Evolutionary conservation across 53 echinoderm and acorn worm species (phyloP).

Genomic region (Pentamera pediparva): DNA sequence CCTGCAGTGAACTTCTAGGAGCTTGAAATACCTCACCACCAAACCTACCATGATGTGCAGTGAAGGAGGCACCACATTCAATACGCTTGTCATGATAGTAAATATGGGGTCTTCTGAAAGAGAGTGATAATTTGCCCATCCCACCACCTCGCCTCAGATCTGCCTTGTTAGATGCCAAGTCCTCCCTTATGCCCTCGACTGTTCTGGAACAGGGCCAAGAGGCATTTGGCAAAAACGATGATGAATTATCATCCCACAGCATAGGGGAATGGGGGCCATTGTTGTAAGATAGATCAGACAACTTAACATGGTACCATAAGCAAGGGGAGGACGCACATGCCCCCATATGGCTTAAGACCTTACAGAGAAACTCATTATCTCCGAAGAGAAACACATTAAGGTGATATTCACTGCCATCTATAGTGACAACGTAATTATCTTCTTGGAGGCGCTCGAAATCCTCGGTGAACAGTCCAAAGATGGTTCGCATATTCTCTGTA

Average conservation of each 20-base stretch:
- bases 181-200: neutral
- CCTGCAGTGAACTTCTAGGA: neutral
- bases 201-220: neutral
- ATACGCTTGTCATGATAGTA: neutral
- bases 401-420: neutral
- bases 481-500: neutral
- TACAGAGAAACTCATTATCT: conserved; percentile 21
- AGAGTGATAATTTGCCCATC: neutral
- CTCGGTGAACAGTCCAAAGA: neutral
- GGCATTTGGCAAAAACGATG: neutral
- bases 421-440: neutral
- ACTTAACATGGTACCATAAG: neutral
- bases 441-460: neutral
- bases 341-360: conserved; percentile 11
- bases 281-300: neutral
- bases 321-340: neutral
- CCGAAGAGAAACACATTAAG: conserved; percentile 1
- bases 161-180: neutral
- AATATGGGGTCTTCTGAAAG: neutral
- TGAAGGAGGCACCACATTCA: neutral
- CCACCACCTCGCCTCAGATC: neutral
- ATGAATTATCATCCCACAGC: neutral
- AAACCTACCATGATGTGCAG: conserved; percentile 7
- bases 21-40: neutral
- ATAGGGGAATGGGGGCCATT: neutral